These are phyloP conservation scores for Ennomos erosarius DNA, from an alignment of 2,888 invertebrate genomes.

Conservation along the genomic window DNA sequence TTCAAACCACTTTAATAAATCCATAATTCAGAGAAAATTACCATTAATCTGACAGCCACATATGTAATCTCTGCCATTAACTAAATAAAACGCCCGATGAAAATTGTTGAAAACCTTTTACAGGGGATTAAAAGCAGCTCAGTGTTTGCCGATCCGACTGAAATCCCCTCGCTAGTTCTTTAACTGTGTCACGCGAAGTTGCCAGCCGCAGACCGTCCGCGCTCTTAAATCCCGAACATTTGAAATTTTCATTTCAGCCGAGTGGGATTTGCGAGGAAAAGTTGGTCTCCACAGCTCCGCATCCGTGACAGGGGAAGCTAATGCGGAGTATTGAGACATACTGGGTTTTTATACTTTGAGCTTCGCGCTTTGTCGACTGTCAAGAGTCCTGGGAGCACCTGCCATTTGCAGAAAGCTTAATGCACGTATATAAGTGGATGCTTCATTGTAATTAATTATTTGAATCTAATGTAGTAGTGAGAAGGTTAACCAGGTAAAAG, in stretches of 20 bases:
- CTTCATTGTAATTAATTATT: not conserved
- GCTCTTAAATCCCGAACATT: conserved; percentile 54
- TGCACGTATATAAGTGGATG: not conserved
- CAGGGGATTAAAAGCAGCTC: conserved; percentile 31
- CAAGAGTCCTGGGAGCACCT: conserved; percentile 22
- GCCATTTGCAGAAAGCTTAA: conserved; percentile 9
- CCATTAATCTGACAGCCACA: conserved; percentile 13
- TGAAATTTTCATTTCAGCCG: conserved; percentile 53
- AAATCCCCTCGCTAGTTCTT: conserved; percentile 48
- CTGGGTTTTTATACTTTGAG: conserved; percentile 39
- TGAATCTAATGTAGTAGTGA: too few species aligned
- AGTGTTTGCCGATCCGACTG: conserved; percentile 43
- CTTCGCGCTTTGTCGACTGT: conserved; percentile 26
- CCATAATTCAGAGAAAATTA: conserved; percentile 12
- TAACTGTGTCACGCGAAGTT: conserved; percentile 52
- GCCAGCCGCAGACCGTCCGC: conserved; percentile 45
- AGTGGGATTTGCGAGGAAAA: conserved; percentile 47
- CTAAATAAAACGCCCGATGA: conserved; percentile 27
- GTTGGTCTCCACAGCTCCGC: conserved; percentile 42
- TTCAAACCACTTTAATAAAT: conserved; percentile 17
- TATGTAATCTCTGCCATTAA: conserved; percentile 20
- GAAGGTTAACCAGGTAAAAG: too few species aligned
- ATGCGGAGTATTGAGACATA: conserved; percentile 41
- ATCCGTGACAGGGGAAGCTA: conserved; percentile 47
- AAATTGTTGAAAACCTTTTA: conserved; percentile 33